These are phyloP conservation scores for Arctopsyche grandis DNA, from an alignment of 1,140 invertebrate species.

Conservation along the genomic window DNA sequence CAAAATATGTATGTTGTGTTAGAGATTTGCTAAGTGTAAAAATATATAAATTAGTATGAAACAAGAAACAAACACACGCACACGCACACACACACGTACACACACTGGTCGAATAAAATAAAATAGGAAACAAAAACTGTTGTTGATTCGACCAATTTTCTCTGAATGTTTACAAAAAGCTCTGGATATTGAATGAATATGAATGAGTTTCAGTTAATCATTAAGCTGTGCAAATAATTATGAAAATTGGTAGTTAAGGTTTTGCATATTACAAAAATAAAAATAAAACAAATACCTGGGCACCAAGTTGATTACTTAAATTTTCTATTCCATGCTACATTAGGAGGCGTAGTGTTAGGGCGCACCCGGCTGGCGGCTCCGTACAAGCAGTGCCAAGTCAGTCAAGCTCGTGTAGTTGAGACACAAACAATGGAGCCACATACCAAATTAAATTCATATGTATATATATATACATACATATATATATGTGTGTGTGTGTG, in stretches of 20 bases:
- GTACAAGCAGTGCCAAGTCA: constrained; percentile 53
- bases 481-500: background rate
- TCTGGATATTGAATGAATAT: background rate
- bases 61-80: too few species aligned
- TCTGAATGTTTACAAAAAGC: background rate
- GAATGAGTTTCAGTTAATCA: constrained; percentile 4
- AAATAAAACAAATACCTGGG: constrained; percentile 56
- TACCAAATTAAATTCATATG: constrained; percentile 49
- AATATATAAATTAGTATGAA: too few species aligned
- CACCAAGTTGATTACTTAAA: constrained; percentile 54
- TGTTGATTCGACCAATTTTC: too few species aligned
- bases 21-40: too few species aligned
- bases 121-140: too few species aligned
- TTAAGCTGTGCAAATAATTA: constrained; percentile 47
- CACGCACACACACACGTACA: too few species aligned
- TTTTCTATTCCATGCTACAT: constrained; percentile 55
- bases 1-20: too few species aligned
- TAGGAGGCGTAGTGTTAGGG: constrained; percentile 53
- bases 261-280: constrained; percentile 54
- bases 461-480: constrained; percentile 35
- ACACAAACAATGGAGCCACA: constrained; percentile 55
- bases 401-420: constrained; percentile 51
- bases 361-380: constrained; percentile 45
- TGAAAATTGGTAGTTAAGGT: constrained; percentile 38
- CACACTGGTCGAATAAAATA: too few species aligned